Evolutionary conservation across 2,113 vertebrate species (phyloP).

Genomic region (Cynopterus brachyotis): DNA sequence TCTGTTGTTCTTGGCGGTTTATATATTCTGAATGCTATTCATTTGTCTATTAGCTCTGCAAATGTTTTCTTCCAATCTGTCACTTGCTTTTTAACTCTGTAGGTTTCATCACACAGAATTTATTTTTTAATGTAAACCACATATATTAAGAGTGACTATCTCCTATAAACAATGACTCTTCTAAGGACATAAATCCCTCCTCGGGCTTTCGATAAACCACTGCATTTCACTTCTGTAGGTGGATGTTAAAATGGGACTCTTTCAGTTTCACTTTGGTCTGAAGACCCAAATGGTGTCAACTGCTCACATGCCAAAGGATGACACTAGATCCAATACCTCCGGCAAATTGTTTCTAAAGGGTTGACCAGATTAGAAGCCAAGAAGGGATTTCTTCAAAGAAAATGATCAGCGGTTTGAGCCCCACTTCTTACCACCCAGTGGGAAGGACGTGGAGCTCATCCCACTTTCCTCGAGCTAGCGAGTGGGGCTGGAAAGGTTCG

Average conservation of each 20-base stretch:
- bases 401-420: too few species aligned
- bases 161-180: background rate
- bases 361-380: background rate
- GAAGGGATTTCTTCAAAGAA: background rate
- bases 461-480: background rate
- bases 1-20: background rate
- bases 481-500: background rate
- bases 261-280: background rate
- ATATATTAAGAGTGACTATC: background rate
- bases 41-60: background rate
- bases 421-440: accelerated
- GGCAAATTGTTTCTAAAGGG: background rate
- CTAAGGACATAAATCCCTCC: background rate
- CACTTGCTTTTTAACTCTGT: background rate
- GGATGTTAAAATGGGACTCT: background rate
- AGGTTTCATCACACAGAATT: background rate
- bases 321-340: background rate
- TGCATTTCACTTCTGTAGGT: background rate
- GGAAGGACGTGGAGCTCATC: background rate
- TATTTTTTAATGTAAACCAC: background rate
- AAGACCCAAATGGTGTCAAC: background rate
- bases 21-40: background rate
- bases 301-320: background rate
- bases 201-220: background rate
- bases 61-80: background rate